phyloP scores from a whole-genome alignment of 2,113 vertebrate genomes.

The Chamaetylas fuelleborni region DNA sequence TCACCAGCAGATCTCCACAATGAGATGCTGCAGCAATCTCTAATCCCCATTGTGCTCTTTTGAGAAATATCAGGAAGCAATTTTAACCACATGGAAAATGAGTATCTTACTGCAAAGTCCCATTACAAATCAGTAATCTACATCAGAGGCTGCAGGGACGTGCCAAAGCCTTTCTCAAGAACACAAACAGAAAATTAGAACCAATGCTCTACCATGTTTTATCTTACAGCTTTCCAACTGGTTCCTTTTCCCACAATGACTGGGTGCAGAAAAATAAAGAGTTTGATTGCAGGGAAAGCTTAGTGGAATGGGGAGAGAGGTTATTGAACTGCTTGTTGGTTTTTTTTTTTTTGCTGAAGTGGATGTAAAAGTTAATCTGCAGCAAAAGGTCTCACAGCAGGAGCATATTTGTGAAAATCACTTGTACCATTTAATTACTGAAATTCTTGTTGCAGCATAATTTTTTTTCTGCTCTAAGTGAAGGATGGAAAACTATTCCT shows the following conservation, averaged over 20 bases:
- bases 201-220: background rate
- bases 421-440: slow-evolving; percentile 25
- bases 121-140: background rate
- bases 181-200: background rate
- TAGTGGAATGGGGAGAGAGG: background rate
- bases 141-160: background rate
- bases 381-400: slow-evolving; percentile 21
- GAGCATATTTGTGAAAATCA: slow-evolving; percentile 21
- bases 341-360: slow-evolving; percentile 19
- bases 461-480: slow-evolving; percentile 11
- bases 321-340: background rate
- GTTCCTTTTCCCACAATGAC: background rate
- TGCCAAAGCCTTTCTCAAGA: background rate
- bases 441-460: slow-evolving; percentile 14
- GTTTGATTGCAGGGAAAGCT: background rate
- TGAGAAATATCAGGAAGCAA: slow-evolving; percentile 5
- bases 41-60: background rate
- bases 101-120: background rate
- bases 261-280: background rate
- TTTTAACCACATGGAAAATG: background rate
- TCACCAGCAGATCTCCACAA: background rate
- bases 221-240: background rate
- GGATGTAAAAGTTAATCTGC: slow-evolving; percentile 19
- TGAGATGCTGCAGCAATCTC: background rate
- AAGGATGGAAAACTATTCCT: background rate